Evolutionary conservation across 2,113 vertebrate genomes (phyloP).

Genomic region (Pteruthius melanotis): DNA sequence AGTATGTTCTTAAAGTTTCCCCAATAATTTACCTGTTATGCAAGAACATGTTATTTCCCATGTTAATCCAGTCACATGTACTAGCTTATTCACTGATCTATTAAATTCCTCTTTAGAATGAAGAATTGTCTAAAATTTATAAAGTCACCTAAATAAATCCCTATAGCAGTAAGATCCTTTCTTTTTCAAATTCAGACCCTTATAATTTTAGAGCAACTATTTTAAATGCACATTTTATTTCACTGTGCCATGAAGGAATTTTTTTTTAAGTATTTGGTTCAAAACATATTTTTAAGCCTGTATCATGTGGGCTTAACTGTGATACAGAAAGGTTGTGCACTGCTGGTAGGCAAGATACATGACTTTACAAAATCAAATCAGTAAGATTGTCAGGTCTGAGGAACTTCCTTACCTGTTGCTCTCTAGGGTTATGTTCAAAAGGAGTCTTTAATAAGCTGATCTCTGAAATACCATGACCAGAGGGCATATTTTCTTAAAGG

Average conservation of each 20-base stretch:
- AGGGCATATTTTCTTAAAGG: background rate
- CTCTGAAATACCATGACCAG: background rate
- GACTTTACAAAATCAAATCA: background rate
- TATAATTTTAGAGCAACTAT: background rate
- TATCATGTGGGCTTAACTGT: background rate
- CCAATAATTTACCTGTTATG: background rate
- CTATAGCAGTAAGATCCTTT: background rate
- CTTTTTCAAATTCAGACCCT: background rate
- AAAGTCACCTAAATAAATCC: background rate
- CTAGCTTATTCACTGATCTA: background rate
- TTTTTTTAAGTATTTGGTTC: background rate
- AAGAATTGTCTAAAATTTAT: background rate
- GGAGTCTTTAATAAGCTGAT: background rate
- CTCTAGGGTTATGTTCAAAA: background rate
- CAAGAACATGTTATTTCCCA: background rate
- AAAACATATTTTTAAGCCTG: background rate
- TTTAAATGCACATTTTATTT: background rate
- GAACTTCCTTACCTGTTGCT: background rate
- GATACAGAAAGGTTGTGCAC: background rate
- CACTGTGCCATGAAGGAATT: accelerated
- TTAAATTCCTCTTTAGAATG: background rate
- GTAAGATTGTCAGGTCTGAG: background rate
- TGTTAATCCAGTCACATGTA: background rate
- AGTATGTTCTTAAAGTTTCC: background rate
- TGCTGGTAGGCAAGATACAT: background rate